These are phyloP conservation scores for Chromis chromis DNA, from an alignment of 2,797 vertebrate genomes.

Conservation along the genomic window DNA sequence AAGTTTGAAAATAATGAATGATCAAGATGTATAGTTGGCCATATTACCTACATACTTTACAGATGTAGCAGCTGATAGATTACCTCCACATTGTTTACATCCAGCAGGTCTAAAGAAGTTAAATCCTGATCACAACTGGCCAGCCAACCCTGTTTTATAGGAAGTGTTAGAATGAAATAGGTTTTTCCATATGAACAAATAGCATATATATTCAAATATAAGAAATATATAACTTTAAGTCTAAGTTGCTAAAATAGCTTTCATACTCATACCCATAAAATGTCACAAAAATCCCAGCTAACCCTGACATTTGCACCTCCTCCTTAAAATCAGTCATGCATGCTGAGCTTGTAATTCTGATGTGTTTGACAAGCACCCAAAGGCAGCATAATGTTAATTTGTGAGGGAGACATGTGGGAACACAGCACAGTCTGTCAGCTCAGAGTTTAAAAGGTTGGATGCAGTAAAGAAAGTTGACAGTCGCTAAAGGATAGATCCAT, in stretches of 20 bases:
- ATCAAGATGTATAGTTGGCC: no score
- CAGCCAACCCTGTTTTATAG: not conserved
- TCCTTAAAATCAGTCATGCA: not conserved
- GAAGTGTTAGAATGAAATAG: no score
- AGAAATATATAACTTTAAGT: not conserved
- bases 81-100: not conserved
- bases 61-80: not conserved
- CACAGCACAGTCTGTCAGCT: slow-evolving; percentile 14
- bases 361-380: slow-evolving; percentile 33
- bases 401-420: slow-evolving; percentile 8
- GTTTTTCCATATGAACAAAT: no score
- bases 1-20: no score
- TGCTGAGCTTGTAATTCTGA: slow-evolving; percentile 12
- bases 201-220: not conserved
- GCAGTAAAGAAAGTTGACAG: slow-evolving; percentile 5
- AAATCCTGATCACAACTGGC: no score
- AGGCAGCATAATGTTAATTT: slow-evolving; percentile 16
- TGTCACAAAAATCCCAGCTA: not conserved
- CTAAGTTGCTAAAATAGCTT: not conserved
- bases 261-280: not conserved
- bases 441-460: not conserved
- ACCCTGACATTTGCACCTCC: slow-evolving; percentile 6
- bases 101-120: no score
- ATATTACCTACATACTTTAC: no score
- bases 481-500: slow-evolving; percentile 7